Evolutionary conservation across 1,140 invertebrate species (phyloP).

Genomic region (Cardiocondyla obscurior): DNA sequence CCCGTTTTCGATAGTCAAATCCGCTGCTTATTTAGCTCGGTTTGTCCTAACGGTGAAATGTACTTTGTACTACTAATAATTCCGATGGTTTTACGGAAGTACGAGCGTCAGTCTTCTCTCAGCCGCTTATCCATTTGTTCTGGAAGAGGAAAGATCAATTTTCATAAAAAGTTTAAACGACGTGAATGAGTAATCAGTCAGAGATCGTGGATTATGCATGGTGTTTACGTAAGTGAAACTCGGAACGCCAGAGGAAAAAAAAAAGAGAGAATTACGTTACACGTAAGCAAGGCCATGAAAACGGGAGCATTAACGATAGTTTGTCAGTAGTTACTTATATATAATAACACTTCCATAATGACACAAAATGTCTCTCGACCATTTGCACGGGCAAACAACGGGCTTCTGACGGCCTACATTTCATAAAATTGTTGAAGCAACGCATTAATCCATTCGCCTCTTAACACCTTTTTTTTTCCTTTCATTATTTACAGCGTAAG

Average conservation of each 20-base stretch:
- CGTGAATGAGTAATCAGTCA: background rate
- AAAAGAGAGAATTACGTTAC: no score
- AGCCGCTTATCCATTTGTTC: no score
- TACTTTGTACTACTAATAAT: no score
- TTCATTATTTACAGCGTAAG: background rate
- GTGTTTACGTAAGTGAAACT: conserved; percentile 10
- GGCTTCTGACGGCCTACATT: background rate
- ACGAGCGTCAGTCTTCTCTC: background rate
- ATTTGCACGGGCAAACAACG: background rate
- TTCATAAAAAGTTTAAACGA: background rate
- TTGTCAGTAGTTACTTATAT: background rate
- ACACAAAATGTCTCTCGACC: background rate
- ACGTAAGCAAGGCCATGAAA: conserved; percentile 15
- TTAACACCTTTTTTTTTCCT: background rate
- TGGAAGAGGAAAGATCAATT: background rate
- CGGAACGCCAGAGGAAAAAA: background rate
- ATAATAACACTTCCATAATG: background rate
- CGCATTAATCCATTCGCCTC: background rate
- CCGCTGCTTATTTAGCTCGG: background rate
- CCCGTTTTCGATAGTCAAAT: background rate
- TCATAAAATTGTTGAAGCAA: background rate
- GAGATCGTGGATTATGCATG: background rate
- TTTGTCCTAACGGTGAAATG: no score
- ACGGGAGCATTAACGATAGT: conserved; percentile 8
- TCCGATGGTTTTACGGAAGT: no score